These are phyloP conservation scores for Pammene fasciana DNA, from an alignment of 2,888 invertebrate genomes.

Conservation along the genomic window DNA sequence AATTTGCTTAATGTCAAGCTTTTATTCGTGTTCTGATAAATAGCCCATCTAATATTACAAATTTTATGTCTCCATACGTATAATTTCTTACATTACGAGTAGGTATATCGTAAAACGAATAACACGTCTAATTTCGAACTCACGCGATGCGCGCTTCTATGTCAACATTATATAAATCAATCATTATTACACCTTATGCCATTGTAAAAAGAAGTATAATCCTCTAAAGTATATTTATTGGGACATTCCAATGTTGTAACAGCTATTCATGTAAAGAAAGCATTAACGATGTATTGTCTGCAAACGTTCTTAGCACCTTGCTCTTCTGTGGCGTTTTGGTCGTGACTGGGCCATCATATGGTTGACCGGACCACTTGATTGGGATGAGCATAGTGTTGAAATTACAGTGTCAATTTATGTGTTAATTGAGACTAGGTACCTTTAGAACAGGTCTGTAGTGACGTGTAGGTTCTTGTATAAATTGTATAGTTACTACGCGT, in stretches of 20 bases:
- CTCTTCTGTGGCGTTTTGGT: not conserved
- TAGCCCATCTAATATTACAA: too few relatives aligned
- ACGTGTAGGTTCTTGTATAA: not conserved
- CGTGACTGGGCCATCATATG: constrained; percentile 21
- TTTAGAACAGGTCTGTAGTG: not conserved
- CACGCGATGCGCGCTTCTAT: not conserved
- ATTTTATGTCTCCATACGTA: not conserved
- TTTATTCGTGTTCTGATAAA: too few relatives aligned
- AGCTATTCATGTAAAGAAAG: not conserved
- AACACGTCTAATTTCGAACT: constrained; percentile 11
- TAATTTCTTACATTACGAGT: constrained; percentile 1
- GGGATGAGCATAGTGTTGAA: constrained; percentile 2
- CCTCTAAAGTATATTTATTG: not conserved
- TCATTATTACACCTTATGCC: not conserved
- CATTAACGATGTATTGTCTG: not conserved
- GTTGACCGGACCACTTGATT: constrained; percentile 28
- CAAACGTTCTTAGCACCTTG: constrained; percentile 5
- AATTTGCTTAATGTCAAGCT: too few relatives aligned
- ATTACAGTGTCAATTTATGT: constrained; percentile 7
- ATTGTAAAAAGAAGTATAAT: not conserved
- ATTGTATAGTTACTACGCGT: too few relatives aligned
- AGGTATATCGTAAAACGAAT: not conserved
- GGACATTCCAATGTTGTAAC: constrained; percentile 1
- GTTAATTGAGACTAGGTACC: not conserved
- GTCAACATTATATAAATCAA: not conserved